Conservation (phyloP, 1,140 invertebrate species). For the Contarinia nasturtii region DNA sequence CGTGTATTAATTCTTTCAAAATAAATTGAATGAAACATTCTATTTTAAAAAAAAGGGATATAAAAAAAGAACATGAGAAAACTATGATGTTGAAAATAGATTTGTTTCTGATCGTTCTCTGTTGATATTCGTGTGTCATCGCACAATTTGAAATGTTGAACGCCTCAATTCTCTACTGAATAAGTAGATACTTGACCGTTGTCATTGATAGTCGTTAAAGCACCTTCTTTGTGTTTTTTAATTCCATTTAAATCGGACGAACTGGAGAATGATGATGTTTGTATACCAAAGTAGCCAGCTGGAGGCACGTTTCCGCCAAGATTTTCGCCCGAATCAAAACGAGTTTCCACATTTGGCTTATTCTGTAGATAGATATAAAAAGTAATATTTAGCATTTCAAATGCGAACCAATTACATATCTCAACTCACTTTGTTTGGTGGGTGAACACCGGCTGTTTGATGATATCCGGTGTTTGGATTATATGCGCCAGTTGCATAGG, state of each 20-base stretch:
- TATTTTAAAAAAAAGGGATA: background rate
- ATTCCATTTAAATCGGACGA: slow-evolving; percentile 37
- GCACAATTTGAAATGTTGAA: background rate
- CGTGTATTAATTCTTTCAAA: background rate
- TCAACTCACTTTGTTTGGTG: slow-evolving; percentile 31
- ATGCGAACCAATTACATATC: too few relatives aligned
- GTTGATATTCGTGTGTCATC: too few relatives aligned
- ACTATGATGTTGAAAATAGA: background rate
- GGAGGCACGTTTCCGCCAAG: slow-evolving; percentile 20
- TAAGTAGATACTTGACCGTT: slow-evolving; percentile 46
- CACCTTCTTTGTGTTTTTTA: slow-evolving; percentile 28
- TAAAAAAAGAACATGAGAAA: background rate
- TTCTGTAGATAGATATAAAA: slow-evolving; percentile 27
- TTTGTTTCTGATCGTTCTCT: background rate
- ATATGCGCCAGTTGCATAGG: slow-evolving; percentile 22
- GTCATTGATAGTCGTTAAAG: slow-evolving; percentile 46
- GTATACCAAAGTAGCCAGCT: slow-evolving; percentile 32
- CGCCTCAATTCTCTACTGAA: slow-evolving; percentile 27
- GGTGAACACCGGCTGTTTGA: slow-evolving; percentile 32
- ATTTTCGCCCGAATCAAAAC: slow-evolving; percentile 24
- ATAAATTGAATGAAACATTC: background rate
- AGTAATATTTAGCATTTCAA: too few relatives aligned
- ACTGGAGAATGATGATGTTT: slow-evolving; percentile 38
- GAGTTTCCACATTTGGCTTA: slow-evolving; percentile 33
- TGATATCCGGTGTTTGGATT: slow-evolving; percentile 27